A percentile compares a stretch with the other conserved stretches of the same genome.
These are phyloP conservation scores for Oncorhynchus tshawytscha DNA, from an alignment of 2,113 vertebrate species.

Conservation along the genomic window DNA sequence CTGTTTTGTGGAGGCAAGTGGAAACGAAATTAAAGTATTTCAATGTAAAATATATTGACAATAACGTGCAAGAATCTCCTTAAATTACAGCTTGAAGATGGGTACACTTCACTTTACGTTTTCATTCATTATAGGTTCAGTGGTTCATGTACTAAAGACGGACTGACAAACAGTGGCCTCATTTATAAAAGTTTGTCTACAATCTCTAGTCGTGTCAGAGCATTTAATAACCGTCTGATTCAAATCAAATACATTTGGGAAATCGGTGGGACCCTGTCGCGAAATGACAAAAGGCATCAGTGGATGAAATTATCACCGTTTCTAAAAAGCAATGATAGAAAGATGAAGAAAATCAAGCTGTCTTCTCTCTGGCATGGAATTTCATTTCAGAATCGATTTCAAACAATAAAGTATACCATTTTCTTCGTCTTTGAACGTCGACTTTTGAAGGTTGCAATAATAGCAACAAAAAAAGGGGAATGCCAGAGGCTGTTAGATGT, in stretches of 20 bases:
- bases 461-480: neutral
- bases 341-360: neutral
- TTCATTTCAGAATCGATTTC: slow-evolving; percentile 14
- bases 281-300: slow-evolving; percentile 1
- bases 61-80: too few relatives aligned
- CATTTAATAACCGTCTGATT: slow-evolving; percentile 14
- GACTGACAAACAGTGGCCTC: neutral
- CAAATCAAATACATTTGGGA: slow-evolving; percentile 5
- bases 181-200: neutral
- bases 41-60: too few relatives aligned
- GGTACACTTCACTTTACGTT: too few relatives aligned
- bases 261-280: neutral
- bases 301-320: neutral
- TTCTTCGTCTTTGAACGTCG: neutral
- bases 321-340: slow-evolving; percentile 8
- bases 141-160: neutral
- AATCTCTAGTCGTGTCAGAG: neutral
- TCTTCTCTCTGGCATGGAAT: neutral
- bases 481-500: too few relatives aligned
- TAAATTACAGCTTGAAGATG: too few relatives aligned
- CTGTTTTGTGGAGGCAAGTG: too few relatives aligned
- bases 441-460: neutral
- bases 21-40: too few relatives aligned
- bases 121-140: too few relatives aligned
- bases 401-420: neutral